Base-by-base conservation (phyloP, 2,797 vertebrate species). In the Acipenser ruthenus region DNA sequence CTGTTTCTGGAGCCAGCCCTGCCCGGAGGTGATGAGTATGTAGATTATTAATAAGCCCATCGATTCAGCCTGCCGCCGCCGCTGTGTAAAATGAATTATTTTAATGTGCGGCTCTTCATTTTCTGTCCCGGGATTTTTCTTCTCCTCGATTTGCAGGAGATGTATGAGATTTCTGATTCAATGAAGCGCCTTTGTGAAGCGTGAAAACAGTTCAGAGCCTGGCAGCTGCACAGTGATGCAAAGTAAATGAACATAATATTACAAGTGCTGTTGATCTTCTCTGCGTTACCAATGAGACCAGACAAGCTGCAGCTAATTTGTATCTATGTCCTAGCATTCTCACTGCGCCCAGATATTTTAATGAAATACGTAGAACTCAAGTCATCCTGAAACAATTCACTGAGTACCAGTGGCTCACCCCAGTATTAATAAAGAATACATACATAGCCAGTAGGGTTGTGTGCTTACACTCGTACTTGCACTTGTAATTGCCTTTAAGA, bases 261-360 rank as follows among this genome's bases (percentile, higher is more conserved):
- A 58, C 12, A 58, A 37, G 23, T 37, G 23, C 4, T 37, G 23
- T 37, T 23, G 23, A 37, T 37, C 2, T 37, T 37, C 23, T 75
- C 62, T 69, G 8, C 61, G 55, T 50, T 71, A 53, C 63, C 67
- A 77, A 62, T 60, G 65, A 71, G 23, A 23, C 23, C 23, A 23
- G 23, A 37, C 23, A 37, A 37, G 23, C 23, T 18, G 15, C 15
- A 18, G 15, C 15, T 18, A 18, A 18, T 18, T 18, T 15, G 15
- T 18, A 18, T 18, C 15, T 1, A 18, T n/a, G n/a, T n/a, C n/a
- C n/a, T n/a, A 18, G 15, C 15, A 37, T 37, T 37, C 23, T 37
- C 23, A 37, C 23, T 37, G 15, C 15, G 15, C 15, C 15, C 15
- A 18, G 15, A 18, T 1, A 18, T 18, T 18, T 18, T 18, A 18